Conservation (phyloP, 2,113 vertebrate genomes). For the Neofelis nebulosa region DNA sequence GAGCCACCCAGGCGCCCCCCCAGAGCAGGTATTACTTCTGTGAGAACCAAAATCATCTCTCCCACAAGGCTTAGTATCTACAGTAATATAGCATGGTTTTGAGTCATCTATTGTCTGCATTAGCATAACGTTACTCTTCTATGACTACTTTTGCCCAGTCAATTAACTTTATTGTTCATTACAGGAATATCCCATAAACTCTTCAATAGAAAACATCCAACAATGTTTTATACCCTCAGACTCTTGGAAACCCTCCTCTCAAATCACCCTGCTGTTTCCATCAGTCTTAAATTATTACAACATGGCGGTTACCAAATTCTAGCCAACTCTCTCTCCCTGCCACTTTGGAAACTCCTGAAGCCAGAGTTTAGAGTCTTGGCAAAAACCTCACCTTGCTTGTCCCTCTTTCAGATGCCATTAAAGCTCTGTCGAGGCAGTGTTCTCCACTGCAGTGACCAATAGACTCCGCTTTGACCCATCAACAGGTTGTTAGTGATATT, state of each 20-base stretch:
- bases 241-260: neutral
- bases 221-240: neutral
- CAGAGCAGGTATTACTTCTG: neutral
- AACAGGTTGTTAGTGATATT: neutral
- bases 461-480: neutral
- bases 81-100: neutral
- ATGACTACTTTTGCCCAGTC: neutral
- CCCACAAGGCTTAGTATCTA: neutral
- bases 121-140: neutral
- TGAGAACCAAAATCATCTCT: neutral
- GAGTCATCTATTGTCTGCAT: neutral
- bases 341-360: neutral
- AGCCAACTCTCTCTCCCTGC: too few relatives aligned
- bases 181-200: neutral
- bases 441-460: neutral
- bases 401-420: neutral
- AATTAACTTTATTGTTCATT: neutral
- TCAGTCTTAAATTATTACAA: neutral
- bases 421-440: neutral
- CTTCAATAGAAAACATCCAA: neutral
- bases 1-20: too few relatives aligned
- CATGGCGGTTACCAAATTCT: neutral
- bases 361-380: neutral
- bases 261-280: neutral
- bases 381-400: neutral